Conservation (phyloP, 2,797 vertebrate genomes). For the Chrosomus eos region DNA sequence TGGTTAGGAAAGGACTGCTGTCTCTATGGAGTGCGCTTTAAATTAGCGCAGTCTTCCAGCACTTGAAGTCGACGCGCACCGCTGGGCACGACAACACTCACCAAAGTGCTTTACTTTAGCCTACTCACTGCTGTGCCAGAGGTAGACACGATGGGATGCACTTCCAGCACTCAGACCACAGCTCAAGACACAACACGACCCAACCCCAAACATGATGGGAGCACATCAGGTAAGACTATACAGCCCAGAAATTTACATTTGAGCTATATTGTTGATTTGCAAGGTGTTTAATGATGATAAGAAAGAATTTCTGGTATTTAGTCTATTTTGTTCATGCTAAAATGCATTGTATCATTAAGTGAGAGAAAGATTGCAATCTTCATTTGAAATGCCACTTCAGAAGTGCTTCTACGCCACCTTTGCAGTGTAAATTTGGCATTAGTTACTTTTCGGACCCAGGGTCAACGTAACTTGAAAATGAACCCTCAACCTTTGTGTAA, state of each 20-base stretch:
- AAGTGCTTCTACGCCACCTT: too few species aligned
- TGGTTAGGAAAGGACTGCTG: background rate
- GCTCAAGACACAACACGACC: conserved; percentile 74
- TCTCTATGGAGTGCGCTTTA: background rate
- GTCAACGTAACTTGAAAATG: conserved; percentile 29
- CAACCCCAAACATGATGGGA: conserved; percentile 71
- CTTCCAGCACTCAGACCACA: conserved; percentile 77
- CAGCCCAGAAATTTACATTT: background rate
- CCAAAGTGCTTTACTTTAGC: background rate
- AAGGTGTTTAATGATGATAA: background rate
- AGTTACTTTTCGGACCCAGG: conserved; percentile 23
- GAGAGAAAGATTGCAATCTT: too few species aligned
- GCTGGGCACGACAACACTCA: conserved; percentile 2
- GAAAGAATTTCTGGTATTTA: too few species aligned
- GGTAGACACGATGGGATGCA: conserved; percentile 80
- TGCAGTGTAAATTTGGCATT: background rate
- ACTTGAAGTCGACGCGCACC: background rate
- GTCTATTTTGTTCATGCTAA: background rate
- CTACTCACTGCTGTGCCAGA: background rate
- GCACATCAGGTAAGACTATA: conserved; percentile 68
- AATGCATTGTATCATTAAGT: too few species aligned
- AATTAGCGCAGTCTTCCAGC: background rate
- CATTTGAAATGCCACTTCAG: too few species aligned
- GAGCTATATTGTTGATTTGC: background rate
- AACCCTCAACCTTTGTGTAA: conserved; percentile 30